phyloP scores from a whole-genome alignment of 2,888 invertebrate species.

The Schizotus pectinicornis region DNA sequence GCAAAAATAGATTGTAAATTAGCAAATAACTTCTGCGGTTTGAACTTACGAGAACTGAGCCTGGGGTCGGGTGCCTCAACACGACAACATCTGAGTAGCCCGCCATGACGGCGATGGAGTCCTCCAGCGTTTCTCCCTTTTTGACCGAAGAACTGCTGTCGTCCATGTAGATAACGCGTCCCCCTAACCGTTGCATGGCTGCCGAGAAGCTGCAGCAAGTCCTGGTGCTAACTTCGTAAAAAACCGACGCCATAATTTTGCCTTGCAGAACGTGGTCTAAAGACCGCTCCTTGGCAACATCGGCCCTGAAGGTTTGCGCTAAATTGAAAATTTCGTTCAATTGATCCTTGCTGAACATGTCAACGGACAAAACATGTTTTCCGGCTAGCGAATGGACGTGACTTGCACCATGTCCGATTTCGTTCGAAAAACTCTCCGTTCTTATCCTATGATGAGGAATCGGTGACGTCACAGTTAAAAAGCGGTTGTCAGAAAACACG shows the following conservation, averaged over 20 bases:
- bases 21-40: no score
- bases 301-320: conserved; percentile 84
- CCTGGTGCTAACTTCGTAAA: conserved; percentile 97
- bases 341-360: conserved; percentile 86
- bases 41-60: conserved; percentile 86
- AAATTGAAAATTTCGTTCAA: conserved; percentile 93
- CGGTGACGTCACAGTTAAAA: conserved; percentile 40
- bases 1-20: no score
- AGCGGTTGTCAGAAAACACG: conserved; percentile 42
- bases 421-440: conserved; percentile 45
- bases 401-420: conserved; percentile 44
- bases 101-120: conserved; percentile 85
- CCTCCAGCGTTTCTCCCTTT: conserved; percentile 96
- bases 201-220: conserved; percentile 96
- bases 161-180: conserved; percentile 89
- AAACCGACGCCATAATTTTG: conserved; percentile 94
- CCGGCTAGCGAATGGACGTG: conserved; percentile 64
- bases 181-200: conserved; percentile 96
- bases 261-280: conserved; percentile 88
- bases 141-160: conserved; percentile 90
- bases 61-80: conserved; percentile 90
- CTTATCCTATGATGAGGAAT: conserved; percentile 43
- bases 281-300: conserved; percentile 81
- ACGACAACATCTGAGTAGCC: conserved; percentile 94
- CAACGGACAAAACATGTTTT: conserved; percentile 84